Percentiles rank a stretch among this genome's conserved stretches.
phyloP scores from a whole-genome alignment of 2,113 vertebrate genomes.

The Tupaia tana region DNA sequence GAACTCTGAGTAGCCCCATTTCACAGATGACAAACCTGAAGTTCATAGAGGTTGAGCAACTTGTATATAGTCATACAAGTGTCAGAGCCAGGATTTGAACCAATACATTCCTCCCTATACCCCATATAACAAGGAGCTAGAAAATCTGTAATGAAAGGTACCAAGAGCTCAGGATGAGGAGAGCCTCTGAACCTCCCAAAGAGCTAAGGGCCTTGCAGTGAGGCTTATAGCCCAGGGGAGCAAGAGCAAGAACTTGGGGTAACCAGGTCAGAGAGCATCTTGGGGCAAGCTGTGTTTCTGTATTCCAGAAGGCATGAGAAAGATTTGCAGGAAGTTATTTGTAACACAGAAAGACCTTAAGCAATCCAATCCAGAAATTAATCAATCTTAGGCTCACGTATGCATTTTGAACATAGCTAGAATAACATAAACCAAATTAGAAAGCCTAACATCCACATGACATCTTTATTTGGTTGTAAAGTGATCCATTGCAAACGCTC shows the following conservation, averaged over 20 bases:
- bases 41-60: background rate
- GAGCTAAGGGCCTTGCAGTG: background rate
- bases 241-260: background rate
- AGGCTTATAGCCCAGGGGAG: background rate
- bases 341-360: slow-evolving; percentile 45
- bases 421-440: slow-evolving; percentile 68
- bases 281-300: background rate
- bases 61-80: background rate
- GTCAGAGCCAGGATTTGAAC: background rate
- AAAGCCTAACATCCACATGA: slow-evolving; percentile 52
- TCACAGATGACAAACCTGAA: slow-evolving; percentile 12
- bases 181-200: background rate
- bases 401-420: slow-evolving; percentile 48
- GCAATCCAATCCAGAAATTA: background rate
- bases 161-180: background rate
- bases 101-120: background rate
- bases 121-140: background rate
- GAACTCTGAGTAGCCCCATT: background rate
- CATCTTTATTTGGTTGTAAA: slow-evolving; percentile 78
- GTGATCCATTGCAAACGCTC: background rate
- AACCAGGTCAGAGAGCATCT: background rate
- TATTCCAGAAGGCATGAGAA: slow-evolving; percentile 50
- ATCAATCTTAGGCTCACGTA: background rate
- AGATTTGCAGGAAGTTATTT: slow-evolving; percentile 36
- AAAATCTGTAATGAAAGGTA: background rate